Percentiles rank a stretch among this genome's conserved stretches.
Evolutionary conservation across 1,140 invertebrate species (phyloP).

Genomic region (Nasonia giraulti): DNA sequence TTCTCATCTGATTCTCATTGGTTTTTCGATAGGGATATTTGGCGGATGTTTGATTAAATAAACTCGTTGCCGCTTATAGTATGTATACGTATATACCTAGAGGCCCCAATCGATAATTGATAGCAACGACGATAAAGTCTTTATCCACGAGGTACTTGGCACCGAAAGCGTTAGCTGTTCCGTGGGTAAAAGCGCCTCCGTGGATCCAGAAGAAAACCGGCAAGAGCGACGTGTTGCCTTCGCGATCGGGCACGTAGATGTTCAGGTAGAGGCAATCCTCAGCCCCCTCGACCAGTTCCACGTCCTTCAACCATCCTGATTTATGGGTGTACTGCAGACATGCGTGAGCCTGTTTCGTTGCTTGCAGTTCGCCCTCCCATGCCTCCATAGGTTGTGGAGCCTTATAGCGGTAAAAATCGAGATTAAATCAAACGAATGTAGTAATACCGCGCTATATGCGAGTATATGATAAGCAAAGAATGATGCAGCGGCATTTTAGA

Average conservation of each 20-base stretch:
- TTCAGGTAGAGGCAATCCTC: slow-evolving; percentile 77
- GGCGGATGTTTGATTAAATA: neutral
- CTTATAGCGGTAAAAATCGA: slow-evolving; percentile 49
- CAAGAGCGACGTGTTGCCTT: neutral
- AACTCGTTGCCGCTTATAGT: neutral
- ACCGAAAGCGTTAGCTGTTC: slow-evolving; percentile 62
- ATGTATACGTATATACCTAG: slow-evolving; percentile 63
- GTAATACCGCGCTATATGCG: too few relatives aligned
- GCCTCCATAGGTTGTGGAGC: slow-evolving; percentile 64
- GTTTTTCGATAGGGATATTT: too few relatives aligned
- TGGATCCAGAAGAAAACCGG: slow-evolving; percentile 58
- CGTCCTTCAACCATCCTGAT: neutral
- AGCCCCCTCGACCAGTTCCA: slow-evolving; percentile 54
- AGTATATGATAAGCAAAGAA: too few relatives aligned
- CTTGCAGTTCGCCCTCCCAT: slow-evolving; percentile 71
- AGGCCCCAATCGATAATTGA: slow-evolving; percentile 77
- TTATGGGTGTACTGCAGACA: slow-evolving; percentile 68
- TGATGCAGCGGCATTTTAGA: too few relatives aligned
- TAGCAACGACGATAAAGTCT: slow-evolving; percentile 76
- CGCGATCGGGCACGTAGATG: slow-evolving; percentile 70
- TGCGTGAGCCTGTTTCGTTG: slow-evolving; percentile 63
- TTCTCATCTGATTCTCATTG: too few relatives aligned
- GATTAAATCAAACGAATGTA: too few relatives aligned
- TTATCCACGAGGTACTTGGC: slow-evolving; percentile 77
- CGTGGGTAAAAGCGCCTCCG: slow-evolving; percentile 60